Conservation (phyloP, 2,888 invertebrate species). For the Digitonthophagus gazella region DNA sequence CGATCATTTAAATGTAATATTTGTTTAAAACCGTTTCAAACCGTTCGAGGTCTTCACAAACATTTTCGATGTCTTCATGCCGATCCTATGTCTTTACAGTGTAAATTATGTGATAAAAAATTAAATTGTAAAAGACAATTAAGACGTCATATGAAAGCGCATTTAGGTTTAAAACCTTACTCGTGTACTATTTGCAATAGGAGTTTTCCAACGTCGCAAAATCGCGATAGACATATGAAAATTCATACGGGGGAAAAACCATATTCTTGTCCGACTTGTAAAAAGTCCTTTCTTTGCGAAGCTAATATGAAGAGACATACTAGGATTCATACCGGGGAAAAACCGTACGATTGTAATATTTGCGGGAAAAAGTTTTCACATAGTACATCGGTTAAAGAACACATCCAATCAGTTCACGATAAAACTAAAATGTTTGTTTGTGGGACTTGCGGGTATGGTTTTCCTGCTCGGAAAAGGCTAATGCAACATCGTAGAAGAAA, state of each 20-base stretch:
- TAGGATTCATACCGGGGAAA: conserved; percentile 46
- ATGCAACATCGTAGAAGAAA: background rate
- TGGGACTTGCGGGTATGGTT: background rate
- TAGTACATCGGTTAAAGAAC: conserved; percentile 46
- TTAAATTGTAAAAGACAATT: conserved; percentile 43
- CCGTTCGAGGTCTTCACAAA: conserved; percentile 31
- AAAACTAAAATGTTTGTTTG: conserved; percentile 36
- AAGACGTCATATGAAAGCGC: conserved; percentile 43
- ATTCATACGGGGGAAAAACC: conserved; percentile 47
- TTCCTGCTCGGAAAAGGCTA: background rate
- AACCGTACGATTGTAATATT: conserved; percentile 41
- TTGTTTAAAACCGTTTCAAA: background rate
- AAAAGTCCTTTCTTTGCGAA: conserved; percentile 40
- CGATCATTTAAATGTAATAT: background rate
- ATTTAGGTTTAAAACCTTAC: conserved; percentile 44
- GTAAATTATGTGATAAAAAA: conserved; percentile 42
- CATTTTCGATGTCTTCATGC: conserved; percentile 39
- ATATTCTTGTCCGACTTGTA: conserved; percentile 40
- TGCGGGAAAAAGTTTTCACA: conserved; percentile 45
- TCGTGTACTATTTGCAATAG: conserved; percentile 42
- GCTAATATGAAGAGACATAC: conserved; percentile 43
- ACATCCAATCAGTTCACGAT: conserved; percentile 42
- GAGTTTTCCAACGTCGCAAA: conserved; percentile 43
- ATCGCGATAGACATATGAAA: conserved; percentile 43
- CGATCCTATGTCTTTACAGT: conserved; percentile 39